phyloP scores from a whole-genome alignment of 2,888 invertebrate genomes.

The Mamestra brassicae region DNA sequence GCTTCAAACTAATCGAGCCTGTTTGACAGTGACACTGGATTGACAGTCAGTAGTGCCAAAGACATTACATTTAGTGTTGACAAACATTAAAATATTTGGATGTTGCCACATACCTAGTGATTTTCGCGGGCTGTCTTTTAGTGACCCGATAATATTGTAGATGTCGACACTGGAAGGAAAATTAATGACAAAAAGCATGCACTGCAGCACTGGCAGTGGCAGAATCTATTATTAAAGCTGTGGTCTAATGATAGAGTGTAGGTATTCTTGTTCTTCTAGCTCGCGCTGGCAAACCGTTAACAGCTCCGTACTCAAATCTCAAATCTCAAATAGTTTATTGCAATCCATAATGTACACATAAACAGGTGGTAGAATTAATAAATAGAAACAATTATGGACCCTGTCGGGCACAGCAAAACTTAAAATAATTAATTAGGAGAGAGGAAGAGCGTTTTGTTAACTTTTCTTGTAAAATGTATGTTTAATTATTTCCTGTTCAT shows the following conservation, averaged over 20 bases:
- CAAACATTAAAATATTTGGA: not conserved
- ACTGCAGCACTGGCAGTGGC: not conserved
- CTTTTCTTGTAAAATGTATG: too few species aligned
- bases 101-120: not conserved
- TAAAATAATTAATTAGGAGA: too few species aligned
- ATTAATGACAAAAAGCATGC: not conserved
- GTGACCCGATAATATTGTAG: not conserved
- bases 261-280: not conserved
- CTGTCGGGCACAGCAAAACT: too few species aligned
- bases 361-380: too few species aligned
- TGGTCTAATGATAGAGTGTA: not conserved
- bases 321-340: too few species aligned
- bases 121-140: not conserved
- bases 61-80: not conserved
- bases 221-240: not conserved
- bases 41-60: not conserved
- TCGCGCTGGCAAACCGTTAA: too few species aligned
- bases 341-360: too few species aligned
- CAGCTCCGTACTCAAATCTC: too few species aligned
- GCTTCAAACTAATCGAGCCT: not conserved
- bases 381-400: too few species aligned
- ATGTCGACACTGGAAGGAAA: slow-evolving; percentile 26
- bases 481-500: too few species aligned
- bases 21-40: slow-evolving; percentile 20
- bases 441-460: too few species aligned